Conservation (phyloP, 1,140 invertebrate species). For the Sitobion miscanthi region DNA sequence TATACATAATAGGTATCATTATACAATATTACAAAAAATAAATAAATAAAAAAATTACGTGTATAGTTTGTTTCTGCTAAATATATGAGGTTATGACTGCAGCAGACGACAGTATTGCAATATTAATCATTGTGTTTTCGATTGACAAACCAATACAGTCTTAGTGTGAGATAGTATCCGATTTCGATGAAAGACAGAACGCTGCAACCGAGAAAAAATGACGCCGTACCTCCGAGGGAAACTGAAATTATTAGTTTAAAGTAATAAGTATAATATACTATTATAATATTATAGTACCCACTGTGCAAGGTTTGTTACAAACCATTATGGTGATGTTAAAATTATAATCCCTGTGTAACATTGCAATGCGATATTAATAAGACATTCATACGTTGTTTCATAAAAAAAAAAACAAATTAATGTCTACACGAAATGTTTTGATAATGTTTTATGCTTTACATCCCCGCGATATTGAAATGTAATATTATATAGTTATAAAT, state of each 20-base stretch:
- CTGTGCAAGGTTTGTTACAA: no score
- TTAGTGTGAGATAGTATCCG: slow-evolving; percentile 60
- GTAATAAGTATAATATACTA: background rate
- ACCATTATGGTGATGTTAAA: no score
- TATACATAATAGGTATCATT: no score
- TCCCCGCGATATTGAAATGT: no score
- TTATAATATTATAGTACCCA: background rate
- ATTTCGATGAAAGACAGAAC: slow-evolving; percentile 61
- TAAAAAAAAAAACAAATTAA: no score
- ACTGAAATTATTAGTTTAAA: slow-evolving; percentile 58
- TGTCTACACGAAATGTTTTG: no score
- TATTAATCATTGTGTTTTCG: background rate
- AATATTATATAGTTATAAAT: no score
- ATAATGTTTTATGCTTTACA: no score
- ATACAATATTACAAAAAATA: background rate
- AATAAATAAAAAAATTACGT: background rate
- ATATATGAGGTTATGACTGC: background rate
- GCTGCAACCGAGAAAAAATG: slow-evolving; percentile 61
- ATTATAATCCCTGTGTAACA: no score
- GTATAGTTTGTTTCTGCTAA: background rate
- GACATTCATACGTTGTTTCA: no score
- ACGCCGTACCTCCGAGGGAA: slow-evolving; percentile 61
- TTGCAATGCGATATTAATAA: no score
- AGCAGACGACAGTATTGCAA: background rate
- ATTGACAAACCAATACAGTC: slow-evolving; percentile 58